Evolutionary conservation across 2,888 invertebrate species (phyloP).

Genomic region (Corythucha ciliata): DNA sequence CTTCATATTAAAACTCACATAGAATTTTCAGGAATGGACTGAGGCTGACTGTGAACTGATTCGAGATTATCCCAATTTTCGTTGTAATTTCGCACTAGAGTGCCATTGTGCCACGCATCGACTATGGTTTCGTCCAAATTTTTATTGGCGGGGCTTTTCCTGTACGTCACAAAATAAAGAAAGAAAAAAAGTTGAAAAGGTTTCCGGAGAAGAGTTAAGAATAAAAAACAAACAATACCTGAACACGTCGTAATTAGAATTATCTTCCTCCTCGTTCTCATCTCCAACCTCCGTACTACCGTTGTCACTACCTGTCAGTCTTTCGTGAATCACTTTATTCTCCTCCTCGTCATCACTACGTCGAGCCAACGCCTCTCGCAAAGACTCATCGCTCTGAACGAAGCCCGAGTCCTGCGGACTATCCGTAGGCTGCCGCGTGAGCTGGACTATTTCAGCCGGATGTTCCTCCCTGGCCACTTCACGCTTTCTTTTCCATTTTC

Average conservation of each 20-base stretch:
- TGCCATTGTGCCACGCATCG: slow-evolving; percentile 15
- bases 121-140: slow-evolving; percentile 15
- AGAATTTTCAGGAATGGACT: slow-evolving; percentile 4
- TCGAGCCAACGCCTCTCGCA: slow-evolving; percentile 5
- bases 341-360: not conserved
- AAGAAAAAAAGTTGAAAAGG: not conserved
- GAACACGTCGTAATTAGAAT: slow-evolving; percentile 13
- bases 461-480: slow-evolving; percentile 17
- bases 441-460: slow-evolving; percentile 23
- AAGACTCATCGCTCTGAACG: slow-evolving; percentile 25
- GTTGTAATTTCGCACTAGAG: slow-evolving; percentile 18
- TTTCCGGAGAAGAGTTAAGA: slow-evolving; percentile 1
- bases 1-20: slow-evolving; percentile 4
- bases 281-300: slow-evolving; percentile 2
- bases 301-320: not conserved
- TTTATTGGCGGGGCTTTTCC: slow-evolving; percentile 18
- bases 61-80: slow-evolving; percentile 21
- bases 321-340: not conserved
- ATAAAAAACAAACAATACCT: not conserved
- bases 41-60: slow-evolving; percentile 13
- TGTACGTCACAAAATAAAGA: not conserved
- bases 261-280: slow-evolving; percentile 10
- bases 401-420: slow-evolving; percentile 22
- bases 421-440: not conserved
- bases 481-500: slow-evolving; percentile 15